Conservation (phyloP, 2,113 vertebrate species). For the Syngnathus scovelli region DNA sequence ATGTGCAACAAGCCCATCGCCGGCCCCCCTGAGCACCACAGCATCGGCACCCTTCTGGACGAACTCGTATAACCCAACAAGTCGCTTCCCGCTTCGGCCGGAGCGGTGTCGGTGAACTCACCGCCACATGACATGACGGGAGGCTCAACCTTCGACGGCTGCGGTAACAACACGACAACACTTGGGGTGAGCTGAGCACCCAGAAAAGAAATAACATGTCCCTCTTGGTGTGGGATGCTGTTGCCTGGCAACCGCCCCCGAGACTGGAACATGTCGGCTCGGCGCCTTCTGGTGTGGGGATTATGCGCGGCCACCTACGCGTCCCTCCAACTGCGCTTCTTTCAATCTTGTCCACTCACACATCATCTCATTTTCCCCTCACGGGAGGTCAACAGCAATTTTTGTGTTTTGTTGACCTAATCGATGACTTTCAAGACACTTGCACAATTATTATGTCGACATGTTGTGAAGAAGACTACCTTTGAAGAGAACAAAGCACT, state of each 20-base stretch:
- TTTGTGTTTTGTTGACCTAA: neutral
- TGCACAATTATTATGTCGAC: neutral
- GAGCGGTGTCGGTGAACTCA: neutral
- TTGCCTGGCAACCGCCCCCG: conserved; percentile 59
- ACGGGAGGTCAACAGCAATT: conserved; percentile 32
- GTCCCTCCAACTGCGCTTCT: conserved; percentile 45
- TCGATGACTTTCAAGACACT: neutral
- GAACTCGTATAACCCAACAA: conserved; percentile 58
- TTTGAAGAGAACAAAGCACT: conserved; percentile 1
- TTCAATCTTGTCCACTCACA: conserved; percentile 27
- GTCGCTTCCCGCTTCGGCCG: conserved; percentile 9
- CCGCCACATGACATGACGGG: conserved; percentile 19
- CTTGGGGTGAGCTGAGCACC: conserved; percentile 55
- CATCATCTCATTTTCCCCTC: conserved; percentile 29
- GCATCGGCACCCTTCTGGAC: conserved; percentile 66
- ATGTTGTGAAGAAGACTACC: conserved; percentile 1
- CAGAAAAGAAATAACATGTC: conserved; percentile 16
- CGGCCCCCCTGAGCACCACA: conserved; percentile 64
- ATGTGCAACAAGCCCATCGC: conserved; percentile 74
- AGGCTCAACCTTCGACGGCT: conserved; percentile 32
- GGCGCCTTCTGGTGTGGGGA: conserved; percentile 54
- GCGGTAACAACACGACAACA: conserved; percentile 24
- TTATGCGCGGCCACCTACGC: conserved; percentile 55
- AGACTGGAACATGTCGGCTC: conserved; percentile 43
- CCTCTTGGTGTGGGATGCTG: conserved; percentile 47